These are phyloP conservation scores for Danaus melanippus DNA, from an alignment of 1,140 invertebrate genomes.

Conservation along the genomic window DNA sequence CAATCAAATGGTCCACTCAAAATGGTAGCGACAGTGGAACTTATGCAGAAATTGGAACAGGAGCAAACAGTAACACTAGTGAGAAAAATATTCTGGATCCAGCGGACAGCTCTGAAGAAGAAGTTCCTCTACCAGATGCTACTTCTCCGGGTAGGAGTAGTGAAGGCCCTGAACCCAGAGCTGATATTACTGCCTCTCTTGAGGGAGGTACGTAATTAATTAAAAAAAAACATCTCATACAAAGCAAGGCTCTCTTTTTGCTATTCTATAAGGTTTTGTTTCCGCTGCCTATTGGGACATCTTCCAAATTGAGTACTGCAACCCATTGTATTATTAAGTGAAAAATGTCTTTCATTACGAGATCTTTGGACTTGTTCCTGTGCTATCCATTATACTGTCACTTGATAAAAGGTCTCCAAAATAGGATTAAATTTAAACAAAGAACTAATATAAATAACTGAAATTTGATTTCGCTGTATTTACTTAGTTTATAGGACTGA, in stretches of 20 bases:
- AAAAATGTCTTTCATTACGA: too few relatives aligned
- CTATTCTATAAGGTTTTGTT: too few relatives aligned
- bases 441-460: conserved; percentile 6
- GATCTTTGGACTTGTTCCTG: too few relatives aligned
- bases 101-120: conserved; percentile 63
- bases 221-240: background rate
- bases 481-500: conserved; percentile 33
- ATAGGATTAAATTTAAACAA: conserved; percentile 11
- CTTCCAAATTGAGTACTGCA: too few relatives aligned
- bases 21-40: conserved; percentile 65
- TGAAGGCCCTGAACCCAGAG: conserved; percentile 59
- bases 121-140: conserved; percentile 57
- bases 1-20: conserved; percentile 57
- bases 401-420: conserved; percentile 10
- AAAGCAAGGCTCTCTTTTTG: too few relatives aligned
- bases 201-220: conserved; percentile 44
- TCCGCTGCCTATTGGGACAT: too few relatives aligned
- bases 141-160: conserved; percentile 61
- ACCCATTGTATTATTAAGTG: too few relatives aligned
- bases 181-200: conserved; percentile 56
- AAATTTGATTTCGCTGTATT: conserved; percentile 10
- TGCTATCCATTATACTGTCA: conserved; percentile 12
- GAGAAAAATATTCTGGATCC: conserved; percentile 57
- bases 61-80: conserved; percentile 47
- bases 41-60: conserved; percentile 59